Evolutionary conservation across 2,797 vertebrate species (phyloP).

Genomic region (Thalassophryne amazonica): DNA sequence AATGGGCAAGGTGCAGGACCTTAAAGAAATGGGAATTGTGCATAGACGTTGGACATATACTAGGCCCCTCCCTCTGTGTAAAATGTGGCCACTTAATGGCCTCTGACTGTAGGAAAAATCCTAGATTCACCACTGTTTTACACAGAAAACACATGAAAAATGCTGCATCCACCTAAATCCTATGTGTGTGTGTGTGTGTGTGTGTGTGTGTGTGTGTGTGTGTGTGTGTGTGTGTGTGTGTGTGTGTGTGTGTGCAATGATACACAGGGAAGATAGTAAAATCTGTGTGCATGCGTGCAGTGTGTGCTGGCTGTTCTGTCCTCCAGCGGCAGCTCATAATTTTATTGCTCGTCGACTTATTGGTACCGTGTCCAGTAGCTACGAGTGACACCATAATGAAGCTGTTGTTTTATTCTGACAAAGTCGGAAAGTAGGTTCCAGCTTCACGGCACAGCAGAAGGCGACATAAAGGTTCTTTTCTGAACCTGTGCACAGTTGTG

Average conservation of each 20-base stretch:
- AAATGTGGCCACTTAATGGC: too few species aligned
- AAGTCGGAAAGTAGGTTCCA: constrained; percentile 56
- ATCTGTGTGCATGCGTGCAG: constrained; percentile 7
- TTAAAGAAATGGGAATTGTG: too few species aligned
- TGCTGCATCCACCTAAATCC: constrained; percentile 48
- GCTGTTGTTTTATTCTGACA: constrained; percentile 64
- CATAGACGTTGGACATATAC: too few species aligned
- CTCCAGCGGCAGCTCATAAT: constrained; percentile 54
- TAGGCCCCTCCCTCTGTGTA: too few species aligned
- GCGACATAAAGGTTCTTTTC: constrained; percentile 5
- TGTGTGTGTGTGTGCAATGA: constrained; percentile 15
- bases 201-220: constrained; percentile 8
- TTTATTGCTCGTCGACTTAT: constrained; percentile 68
- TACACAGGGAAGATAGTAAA: constrained; percentile 31
- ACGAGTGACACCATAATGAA: constrained; percentile 61
- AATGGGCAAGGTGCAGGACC: too few species aligned
- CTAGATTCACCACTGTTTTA: too few species aligned
- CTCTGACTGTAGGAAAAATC: too few species aligned
- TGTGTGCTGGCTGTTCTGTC: constrained; percentile 23
- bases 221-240: constrained; percentile 6
- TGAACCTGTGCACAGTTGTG: constrained; percentile 4
- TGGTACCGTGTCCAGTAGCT: constrained; percentile 54
- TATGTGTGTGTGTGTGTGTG: constrained; percentile 6
- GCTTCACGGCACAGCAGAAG: constrained; percentile 12
- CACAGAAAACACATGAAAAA: constrained; percentile 35